phyloP scores from a whole-genome alignment of 1,140 invertebrate species.

The Caerostris extrusa region DNA sequence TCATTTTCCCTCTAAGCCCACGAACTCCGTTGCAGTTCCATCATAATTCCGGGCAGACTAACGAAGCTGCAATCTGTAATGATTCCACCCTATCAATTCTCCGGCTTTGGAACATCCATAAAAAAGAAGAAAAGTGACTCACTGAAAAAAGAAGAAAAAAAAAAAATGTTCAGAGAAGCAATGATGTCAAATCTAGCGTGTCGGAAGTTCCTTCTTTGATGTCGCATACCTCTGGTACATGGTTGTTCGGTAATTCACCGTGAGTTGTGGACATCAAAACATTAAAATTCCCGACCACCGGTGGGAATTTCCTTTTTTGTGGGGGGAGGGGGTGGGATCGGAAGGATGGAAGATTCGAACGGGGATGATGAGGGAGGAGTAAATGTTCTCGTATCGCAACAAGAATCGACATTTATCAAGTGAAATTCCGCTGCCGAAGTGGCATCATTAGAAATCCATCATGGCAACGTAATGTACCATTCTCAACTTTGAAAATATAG shows the following conservation, averaged over 20 bases:
- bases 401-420: slow-evolving; percentile 76
- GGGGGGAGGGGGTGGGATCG: neutral
- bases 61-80: slow-evolving; percentile 73
- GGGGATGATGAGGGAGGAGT: neutral
- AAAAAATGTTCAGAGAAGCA: slow-evolving; percentile 33
- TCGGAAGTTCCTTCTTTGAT: slow-evolving; percentile 46
- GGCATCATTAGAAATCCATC: slow-evolving; percentile 77
- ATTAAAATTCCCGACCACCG: slow-evolving; percentile 74
- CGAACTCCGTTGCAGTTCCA: neutral
- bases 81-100: slow-evolving; percentile 51
- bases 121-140: slow-evolving; percentile 16
- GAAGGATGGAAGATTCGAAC: neutral
- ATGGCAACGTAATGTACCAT: slow-evolving; percentile 74
- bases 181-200: slow-evolving; percentile 77
- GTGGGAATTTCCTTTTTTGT: slow-evolving; percentile 54
- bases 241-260: slow-evolving; percentile 68
- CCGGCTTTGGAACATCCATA: slow-evolving; percentile 29
- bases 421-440: slow-evolving; percentile 74
- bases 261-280: slow-evolving; percentile 67
- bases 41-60: slow-evolving; percentile 29
- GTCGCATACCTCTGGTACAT: slow-evolving; percentile 58
- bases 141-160: neutral
- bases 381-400: slow-evolving; percentile 71
- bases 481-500: slow-evolving; percentile 62
- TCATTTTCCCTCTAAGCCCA: slow-evolving; percentile 31